These are phyloP conservation scores for Xiphophorus hellerii DNA, from an alignment of 2,113 vertebrate species.

Conservation along the genomic window DNA sequence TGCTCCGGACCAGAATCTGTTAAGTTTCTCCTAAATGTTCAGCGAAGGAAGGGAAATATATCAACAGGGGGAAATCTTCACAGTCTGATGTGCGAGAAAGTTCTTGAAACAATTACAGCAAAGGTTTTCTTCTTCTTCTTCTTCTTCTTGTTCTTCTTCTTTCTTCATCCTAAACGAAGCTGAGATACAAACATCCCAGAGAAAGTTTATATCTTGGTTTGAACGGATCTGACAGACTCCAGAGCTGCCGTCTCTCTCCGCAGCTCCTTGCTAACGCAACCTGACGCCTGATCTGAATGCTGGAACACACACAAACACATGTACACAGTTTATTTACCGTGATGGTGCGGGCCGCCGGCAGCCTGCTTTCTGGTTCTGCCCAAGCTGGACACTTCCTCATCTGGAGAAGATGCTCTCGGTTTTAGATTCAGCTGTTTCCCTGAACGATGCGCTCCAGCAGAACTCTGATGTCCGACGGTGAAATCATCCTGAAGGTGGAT, in stretches of 20 bases:
- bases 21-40: neutral
- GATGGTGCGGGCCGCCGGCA: neutral
- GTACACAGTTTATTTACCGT: neutral
- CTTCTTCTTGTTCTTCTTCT: neutral
- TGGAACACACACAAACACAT: neutral
- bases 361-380: neutral
- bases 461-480: too few species aligned
- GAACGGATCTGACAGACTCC: neutral
- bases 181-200: neutral
- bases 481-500: neutral
- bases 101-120: neutral
- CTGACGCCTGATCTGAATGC: neutral
- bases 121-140: neutral
- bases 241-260: neutral
- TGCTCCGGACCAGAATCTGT: neutral
- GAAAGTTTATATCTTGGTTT: neutral
- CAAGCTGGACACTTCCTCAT: too few species aligned
- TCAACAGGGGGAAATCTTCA: neutral
- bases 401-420: too few species aligned
- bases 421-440: too few species aligned
- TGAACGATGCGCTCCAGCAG: too few species aligned
- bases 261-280: neutral
- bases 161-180: neutral
- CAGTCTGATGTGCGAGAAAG: neutral
- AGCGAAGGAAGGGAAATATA: neutral